These are phyloP conservation scores for Actias luna DNA, from an alignment of 2,888 invertebrate species.

Conservation along the genomic window DNA sequence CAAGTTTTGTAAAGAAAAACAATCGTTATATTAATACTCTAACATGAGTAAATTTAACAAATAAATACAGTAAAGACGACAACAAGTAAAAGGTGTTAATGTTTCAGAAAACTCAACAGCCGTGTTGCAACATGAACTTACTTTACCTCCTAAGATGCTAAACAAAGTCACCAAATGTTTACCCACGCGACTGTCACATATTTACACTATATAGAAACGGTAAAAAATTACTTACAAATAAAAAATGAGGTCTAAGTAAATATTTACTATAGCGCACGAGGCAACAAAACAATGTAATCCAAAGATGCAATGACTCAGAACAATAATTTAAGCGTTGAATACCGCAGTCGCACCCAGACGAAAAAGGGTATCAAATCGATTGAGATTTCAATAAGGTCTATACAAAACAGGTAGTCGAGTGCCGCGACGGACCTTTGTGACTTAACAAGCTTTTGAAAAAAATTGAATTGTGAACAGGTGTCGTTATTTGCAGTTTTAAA, in stretches of 20 bases:
- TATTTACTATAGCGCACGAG: slow-evolving; percentile 31
- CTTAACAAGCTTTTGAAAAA: slow-evolving; percentile 69
- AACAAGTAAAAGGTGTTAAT: slow-evolving; percentile 27
- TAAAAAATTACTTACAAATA: slow-evolving; percentile 36
- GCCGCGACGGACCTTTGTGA: slow-evolving; percentile 55
- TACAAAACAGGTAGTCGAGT: slow-evolving; percentile 15
- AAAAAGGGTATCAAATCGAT: slow-evolving; percentile 40
- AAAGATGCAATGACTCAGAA: slow-evolving; percentile 32
- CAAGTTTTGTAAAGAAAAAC: neutral
- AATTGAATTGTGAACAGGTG: slow-evolving; percentile 58
- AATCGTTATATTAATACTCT: neutral
- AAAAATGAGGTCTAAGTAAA: slow-evolving; percentile 1
- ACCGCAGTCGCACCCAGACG: slow-evolving; percentile 33
- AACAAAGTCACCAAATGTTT: slow-evolving; percentile 50
- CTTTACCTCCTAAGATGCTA: slow-evolving; percentile 56
- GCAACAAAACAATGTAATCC: neutral
- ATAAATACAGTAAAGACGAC: slow-evolving; percentile 6
- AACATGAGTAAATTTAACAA: neutral
- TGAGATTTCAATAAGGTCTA: slow-evolving; percentile 28
- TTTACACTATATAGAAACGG: slow-evolving; percentile 40
- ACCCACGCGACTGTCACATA: slow-evolving; percentile 45
- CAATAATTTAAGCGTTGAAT: slow-evolving; percentile 30
- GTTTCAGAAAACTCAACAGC: slow-evolving; percentile 25
- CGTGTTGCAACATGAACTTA: slow-evolving; percentile 45
- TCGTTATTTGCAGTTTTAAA: slow-evolving; percentile 66